Evolutionary conservation across 1,140 invertebrate species (phyloP).

Genomic region (Drosophila prosaltans): DNA sequence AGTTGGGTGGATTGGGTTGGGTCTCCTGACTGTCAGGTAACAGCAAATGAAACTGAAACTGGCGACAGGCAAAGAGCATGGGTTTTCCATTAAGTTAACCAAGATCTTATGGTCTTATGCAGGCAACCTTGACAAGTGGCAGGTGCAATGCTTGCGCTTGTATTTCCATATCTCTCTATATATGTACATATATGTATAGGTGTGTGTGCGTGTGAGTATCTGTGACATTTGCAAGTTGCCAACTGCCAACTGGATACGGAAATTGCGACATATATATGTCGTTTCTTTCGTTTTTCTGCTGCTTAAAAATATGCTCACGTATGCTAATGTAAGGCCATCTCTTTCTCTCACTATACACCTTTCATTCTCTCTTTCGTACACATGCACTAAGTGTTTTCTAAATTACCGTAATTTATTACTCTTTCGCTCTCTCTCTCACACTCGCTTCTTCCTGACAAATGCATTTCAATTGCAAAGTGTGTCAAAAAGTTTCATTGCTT

Average conservation of each 20-base stretch:
- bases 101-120: constrained; percentile 35
- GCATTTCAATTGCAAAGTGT: constrained; percentile 61
- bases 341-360: constrained; percentile 4
- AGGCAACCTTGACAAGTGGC: constrained; percentile 52
- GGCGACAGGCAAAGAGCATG: constrained; percentile 31
- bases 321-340: constrained; percentile 47
- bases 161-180: background rate
- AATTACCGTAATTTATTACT: constrained; percentile 76
- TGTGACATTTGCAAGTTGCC: constrained; percentile 57
- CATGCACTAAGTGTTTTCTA: constrained; percentile 60
- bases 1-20: background rate
- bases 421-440: background rate
- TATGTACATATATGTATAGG: background rate
- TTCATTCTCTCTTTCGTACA: background rate
- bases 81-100: constrained; percentile 56
- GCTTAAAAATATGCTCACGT: constrained; percentile 47
- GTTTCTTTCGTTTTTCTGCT: constrained; percentile 38
- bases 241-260: constrained; percentile 60
- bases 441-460: constrained; percentile 33
- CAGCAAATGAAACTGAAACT: constrained; percentile 18
- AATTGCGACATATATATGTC: constrained; percentile 65
- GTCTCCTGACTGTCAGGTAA: background rate
- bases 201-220: constrained; percentile 13
- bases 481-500: constrained; percentile 62
- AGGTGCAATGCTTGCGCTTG: constrained; percentile 21